Evolutionary conservation across 2,113 vertebrate genomes (phyloP), one percentile per base, ranked within the genome.

Genomic region (Potamarius usumacintae): DNA sequence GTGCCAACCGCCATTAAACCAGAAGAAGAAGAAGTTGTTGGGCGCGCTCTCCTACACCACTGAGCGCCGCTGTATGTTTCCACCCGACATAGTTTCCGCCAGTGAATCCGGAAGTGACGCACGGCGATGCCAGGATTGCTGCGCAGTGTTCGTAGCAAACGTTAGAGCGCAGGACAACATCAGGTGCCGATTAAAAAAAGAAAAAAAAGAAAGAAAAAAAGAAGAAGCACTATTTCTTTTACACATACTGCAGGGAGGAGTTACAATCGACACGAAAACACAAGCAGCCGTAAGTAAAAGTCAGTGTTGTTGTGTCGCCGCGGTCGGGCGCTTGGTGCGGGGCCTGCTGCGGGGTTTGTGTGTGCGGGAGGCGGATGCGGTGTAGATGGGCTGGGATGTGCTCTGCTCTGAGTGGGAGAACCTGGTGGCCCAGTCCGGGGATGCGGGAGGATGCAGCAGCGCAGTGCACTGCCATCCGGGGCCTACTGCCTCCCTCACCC

Each of bases 81-180:
- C 25, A 78, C 15, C n/a, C 7, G 14, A 53, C 17, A 8, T n/a
- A 55, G 50, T 84, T 53, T 87, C 67, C 52, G 34, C 20, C 7
- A 22, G 18, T 58, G 20, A 17, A 30, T 67, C 9, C 93, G 95
- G 94, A 95, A 94, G 94, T 95, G 94, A 95, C 94, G 95, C 92
- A 80, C 10, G 20, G 85, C 88, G 88, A 91, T 82, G 88, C 22
- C 12, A 91, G 92, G 91, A 91, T 94, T 90, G 53, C 50, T 88
- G 92, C 85, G 82, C 86, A 90, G 77, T 71, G 60, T 79, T 65
- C 30, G 80, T 82, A 80, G 77, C 65, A 52, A 71, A 69, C 83
- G 69, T 18, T 30, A 86, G 48, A 91, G 85, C 92, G 89, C 91
- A 90, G 92, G 92, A 92, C 91, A 92, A 25, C 91, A 92, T 90